Base-by-base conservation (phyloP, 2,888 invertebrate genomes). In the Linyphia triangularis region DNA sequence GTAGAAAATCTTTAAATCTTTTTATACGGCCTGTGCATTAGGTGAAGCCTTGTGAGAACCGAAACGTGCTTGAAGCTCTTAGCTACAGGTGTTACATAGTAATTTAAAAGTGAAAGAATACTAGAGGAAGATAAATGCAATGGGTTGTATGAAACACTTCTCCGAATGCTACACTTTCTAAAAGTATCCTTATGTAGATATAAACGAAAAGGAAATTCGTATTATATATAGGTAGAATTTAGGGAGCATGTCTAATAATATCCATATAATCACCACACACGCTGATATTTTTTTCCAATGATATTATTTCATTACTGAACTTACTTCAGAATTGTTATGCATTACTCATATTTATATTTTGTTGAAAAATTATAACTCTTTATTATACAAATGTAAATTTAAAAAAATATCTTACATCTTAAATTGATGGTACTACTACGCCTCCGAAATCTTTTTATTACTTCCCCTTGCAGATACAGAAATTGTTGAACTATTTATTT, bases 1-100 rank as follows among this genome's bases (percentile, higher is more conserved):
- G 67, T 22, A 67, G 16, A 30, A 67, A 65, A 79, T 79, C 65
- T 78, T 78, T 63, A 63, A 78, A 78, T 78, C 65, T 79, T 79
- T 51, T 51, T 43, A 67, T 67, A 67, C 67, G 33, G 43, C 65
- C 57, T 79, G 28, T 16, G 67, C 43, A 79, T 79, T 79, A 79
- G 30, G 57, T 79, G 67, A 65, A 65, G 26, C 30, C 65, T 43
- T 26, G 79, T 79, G 79, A 67, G 79, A 79, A 67, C 79, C 22
- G 13, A 51, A 40, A 22, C 22, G 28, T 67, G 79, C 78, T 22
- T 51, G 19, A 24, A 22, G 67, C 51, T 79, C 51, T n/a, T 67
- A 67, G 30, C 30, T 79, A 67, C 79, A 79, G 79, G 79, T 79
- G 79, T 79, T 79, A 51, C 79, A 16, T 65, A 40, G 30, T 51